A percentile compares a stretch with the other conserved stretches of the same genome.
phyloP scores from a whole-genome alignment of 2,888 invertebrate species.

The Cheiracanthium punctorium region DNA sequence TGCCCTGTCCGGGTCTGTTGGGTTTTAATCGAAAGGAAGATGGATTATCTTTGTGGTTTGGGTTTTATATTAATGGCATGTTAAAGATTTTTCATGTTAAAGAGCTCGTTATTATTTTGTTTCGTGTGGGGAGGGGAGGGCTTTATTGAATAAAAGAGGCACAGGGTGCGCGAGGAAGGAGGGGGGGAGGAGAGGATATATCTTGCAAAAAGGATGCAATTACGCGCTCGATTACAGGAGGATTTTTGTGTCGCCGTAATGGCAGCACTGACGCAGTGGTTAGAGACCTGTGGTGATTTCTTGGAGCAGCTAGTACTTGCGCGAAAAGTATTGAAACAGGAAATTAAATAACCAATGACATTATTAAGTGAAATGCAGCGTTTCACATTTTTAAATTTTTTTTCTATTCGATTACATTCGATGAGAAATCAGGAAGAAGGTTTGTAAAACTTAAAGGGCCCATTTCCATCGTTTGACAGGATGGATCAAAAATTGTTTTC shows the following conservation, averaged over 20 bases:
- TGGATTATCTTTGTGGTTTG: constrained; percentile 4
- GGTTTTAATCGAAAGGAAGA: not conserved
- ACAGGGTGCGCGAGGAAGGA: not conserved
- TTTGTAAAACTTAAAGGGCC: no score
- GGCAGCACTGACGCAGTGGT: not conserved
- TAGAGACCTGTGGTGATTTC: no score
- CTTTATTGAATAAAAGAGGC: not conserved
- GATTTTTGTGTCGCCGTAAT: not conserved
- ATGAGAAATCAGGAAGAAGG: no score
- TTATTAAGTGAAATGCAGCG: no score
- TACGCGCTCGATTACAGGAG: not conserved
- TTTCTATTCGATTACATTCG: no score
- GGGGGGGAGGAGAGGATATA: no score
- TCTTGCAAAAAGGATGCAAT: not conserved
- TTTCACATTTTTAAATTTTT: no score
- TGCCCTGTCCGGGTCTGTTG: constrained; percentile 3
- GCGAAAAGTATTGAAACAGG: no score
- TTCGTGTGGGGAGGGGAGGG: not conserved
- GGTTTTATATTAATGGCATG: not conserved
- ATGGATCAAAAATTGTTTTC: no score
- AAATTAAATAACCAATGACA: no score
- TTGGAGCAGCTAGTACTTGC: no score
- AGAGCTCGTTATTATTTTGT: not conserved
- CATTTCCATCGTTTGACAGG: no score
- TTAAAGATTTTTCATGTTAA: constrained; percentile 1